Base-by-base conservation (phyloP, 1,140 invertebrate genomes). In the Drosophila watanabei region DNA sequence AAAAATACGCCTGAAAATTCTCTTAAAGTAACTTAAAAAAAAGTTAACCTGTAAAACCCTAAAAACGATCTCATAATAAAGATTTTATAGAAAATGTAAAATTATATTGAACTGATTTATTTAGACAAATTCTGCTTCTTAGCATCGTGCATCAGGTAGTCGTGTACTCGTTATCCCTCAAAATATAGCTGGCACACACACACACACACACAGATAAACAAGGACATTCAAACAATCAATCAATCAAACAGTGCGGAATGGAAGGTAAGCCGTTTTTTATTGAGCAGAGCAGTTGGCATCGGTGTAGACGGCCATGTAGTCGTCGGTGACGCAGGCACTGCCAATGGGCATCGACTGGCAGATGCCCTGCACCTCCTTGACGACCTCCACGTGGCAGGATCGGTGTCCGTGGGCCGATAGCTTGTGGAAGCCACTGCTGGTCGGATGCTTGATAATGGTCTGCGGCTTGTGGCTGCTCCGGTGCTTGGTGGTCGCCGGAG, bases 271-370 rank as follows among this genome's bases (percentile, higher is more conserved):
- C n/a, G 24, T 11, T 14, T n/a, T 48, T 41, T 73, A 88, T 24
- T 66, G 75, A 35, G 75, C 68, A 11, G 77, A 62, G 64, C 84
- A 87, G 51, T 87, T 82, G 16, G 68, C 51, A 16, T 75, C 77
- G 48, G 82, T 86, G 56, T 91, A 89, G 54, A 92, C 70, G 52
- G 91, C 92, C 80, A 93, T 87, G 32, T 92, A 80, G 20, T 93
- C 87, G n/a, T 91, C 92, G 46, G 92, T 79, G 35, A 91, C 81
- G 33, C 92, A 93, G 56, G 80, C 80, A 37, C 76, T 82, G 32
- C 92, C 85, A 10, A 80, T 69, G 28, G 70, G 73, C 84, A 92
- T 88, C 10, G 84, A 63, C 49, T 92, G 70, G 43, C 92, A 93
- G 49, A 87, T 49, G 43, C 92, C 92, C 6, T 81, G 77, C 24